Evolutionary conservation across 2,797 vertebrate genomes (phyloP).

Genomic region (Florisuga fusca): DNA sequence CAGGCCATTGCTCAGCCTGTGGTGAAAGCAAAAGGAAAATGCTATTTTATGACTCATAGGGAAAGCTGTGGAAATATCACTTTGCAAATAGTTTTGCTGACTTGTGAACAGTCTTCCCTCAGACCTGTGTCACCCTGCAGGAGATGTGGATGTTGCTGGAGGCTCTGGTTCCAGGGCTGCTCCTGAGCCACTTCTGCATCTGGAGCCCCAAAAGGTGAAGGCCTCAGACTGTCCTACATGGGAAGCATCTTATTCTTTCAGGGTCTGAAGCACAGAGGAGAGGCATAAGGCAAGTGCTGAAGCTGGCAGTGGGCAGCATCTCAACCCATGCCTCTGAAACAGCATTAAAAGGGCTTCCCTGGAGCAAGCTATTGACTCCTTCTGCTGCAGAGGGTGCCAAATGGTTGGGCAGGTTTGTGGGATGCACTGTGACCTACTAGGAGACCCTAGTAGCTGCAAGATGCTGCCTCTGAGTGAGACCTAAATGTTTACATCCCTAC

Average conservation of each 20-base stretch:
- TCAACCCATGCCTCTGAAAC: neutral
- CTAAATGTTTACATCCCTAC: neutral
- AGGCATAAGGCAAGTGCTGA: neutral
- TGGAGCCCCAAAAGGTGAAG: neutral
- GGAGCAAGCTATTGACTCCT: neutral
- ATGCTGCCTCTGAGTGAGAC: neutral
- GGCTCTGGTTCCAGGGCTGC: too few species aligned
- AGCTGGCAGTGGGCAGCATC: neutral
- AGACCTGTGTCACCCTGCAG: neutral
- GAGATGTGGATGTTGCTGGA: neutral
- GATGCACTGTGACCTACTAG: neutral
- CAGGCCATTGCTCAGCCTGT: neutral
- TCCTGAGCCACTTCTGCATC: neutral
- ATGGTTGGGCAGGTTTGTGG: rapidly evolving
- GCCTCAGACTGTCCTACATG: neutral
- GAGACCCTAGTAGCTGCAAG: neutral
- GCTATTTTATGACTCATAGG: neutral
- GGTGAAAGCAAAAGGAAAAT: neutral
- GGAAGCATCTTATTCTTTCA: neutral
- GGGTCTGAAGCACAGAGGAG: neutral
- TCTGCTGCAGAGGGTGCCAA: neutral
- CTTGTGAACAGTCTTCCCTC: neutral
- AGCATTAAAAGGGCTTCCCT: neutral
- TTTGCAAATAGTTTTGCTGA: neutral
- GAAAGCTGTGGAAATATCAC: neutral